Evolutionary conservation across 2,888 invertebrate genomes (phyloP), one percentile per base, ranked within the genome.

Genomic region (Scaptomyza cyrtandrae): DNA sequence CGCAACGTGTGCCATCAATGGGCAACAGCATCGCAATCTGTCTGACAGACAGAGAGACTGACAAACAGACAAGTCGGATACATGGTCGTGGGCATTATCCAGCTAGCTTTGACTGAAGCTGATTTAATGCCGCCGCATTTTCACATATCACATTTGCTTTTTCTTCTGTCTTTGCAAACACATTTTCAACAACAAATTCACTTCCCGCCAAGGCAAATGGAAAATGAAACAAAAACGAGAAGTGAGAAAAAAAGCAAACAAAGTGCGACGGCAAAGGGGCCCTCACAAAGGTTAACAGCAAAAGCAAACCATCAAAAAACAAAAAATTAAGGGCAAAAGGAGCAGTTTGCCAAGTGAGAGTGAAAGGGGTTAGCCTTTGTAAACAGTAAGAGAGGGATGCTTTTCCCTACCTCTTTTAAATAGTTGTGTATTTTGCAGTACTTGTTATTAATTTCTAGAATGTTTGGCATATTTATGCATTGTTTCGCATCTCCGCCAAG

Each of bases 1-100:
- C 86, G 88, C 83, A 88, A 76, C 52, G 70, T 76, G 55, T 57
- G 80, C 77, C 84, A 79, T 81, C 74, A 85, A 78, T 81, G 72
- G 86, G 59, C 73, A 80, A 50, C 70, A 50, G 72, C 56, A 53
- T 65, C 62, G 79, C 67, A 64, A 67, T 61, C 70, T 69, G 54
- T 73, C 57, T 52, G 67, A 64, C 64, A 67, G 53, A 62, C 45
- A 48, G 63, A 64, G 31, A 57, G 50, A 45, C 58, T 37, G 52
- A 52, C 45, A 49, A 62, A 49, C 62, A 31, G 54, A 49, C 62
- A 39, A 63, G 37, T 59, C 41, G 41, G 10, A 58, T 52, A 50
- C 58, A 52, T 46, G 46, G 57, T 62, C 53, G 52, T 61, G 54
- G 48, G 59, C 49, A 61, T 48, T 61, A 70, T 56, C 69, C 68